These are phyloP conservation scores for Melanostoma scalare DNA, from an alignment of 2,888 invertebrate species.

Conservation along the genomic window DNA sequence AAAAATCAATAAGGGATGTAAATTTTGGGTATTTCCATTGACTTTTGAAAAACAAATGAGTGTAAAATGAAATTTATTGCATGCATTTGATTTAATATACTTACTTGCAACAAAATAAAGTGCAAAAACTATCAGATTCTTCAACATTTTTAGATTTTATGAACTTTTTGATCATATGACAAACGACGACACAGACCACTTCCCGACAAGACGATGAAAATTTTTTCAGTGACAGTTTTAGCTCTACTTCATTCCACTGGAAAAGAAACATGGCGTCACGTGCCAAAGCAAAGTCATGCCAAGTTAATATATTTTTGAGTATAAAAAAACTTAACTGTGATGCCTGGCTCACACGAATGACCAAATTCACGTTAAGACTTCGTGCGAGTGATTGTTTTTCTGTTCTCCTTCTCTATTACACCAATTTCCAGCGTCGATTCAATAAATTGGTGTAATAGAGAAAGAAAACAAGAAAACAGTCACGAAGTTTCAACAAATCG, in stretches of 20 bases:
- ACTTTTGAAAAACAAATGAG: neutral
- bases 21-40: neutral
- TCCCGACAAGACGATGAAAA: conserved; percentile 50
- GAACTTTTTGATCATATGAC: conserved; percentile 80
- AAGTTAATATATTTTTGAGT: neutral
- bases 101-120: conserved; percentile 80
- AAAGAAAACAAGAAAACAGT: no score
- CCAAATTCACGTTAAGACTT: no score
- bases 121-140: conserved; percentile 78
- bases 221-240: conserved; percentile 55
- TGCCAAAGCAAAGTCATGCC: conserved; percentile 51
- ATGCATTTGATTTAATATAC: conserved; percentile 71
- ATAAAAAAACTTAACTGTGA: neutral
- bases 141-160: conserved; percentile 78
- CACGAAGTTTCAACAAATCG: no score
- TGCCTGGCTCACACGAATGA: no score
- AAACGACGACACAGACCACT: conserved; percentile 71
- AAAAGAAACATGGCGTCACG: conserved; percentile 48
- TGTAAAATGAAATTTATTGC: neutral
- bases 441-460: no score
- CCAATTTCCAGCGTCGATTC: no score
- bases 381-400: no score
- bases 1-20: conserved; percentile 54
- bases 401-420: no score
- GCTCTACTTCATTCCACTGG: conserved; percentile 58